Evolutionary conservation across 1,140 invertebrate genomes (phyloP), one percentile per base, ranked within the genome.

Genomic region (Melipona quadrifasciata): DNA sequence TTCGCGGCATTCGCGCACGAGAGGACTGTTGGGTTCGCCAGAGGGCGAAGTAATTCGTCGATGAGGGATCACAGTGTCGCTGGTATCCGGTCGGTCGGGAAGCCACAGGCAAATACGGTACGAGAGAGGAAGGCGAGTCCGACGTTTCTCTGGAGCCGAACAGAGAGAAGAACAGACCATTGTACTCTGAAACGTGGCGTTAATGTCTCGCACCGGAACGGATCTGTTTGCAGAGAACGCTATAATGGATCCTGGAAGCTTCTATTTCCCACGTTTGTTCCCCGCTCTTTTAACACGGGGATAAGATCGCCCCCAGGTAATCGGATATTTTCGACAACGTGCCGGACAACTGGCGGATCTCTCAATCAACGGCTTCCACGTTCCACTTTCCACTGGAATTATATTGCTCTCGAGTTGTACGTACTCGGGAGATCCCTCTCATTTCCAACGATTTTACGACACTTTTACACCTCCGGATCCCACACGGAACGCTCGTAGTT

Each of bases 251-350:
- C 64, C 27, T 34, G 61, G 51, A 72, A 58, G 39, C 82, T 89
- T 51, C 53, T 79, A 64, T 88, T 85, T 53, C 77, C 17, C 39
- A 16, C 65, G 17, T 77, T 77, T 53, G 16, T 67, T 73, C 70
- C 39, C 51, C 55, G n/a, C 55, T 77, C 64, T 78, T 47, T 80
- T 83, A 81, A 77, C 64, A 47, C 64, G 57, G 24, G 53, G n/a
- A 70, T 71, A 75, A 80, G 73, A 79, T 47, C 8, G 57, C 61
- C 51, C 8, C 31, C 31, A 31, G 21, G 57, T 74, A 88, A 88
- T 89, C 75, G 68, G 72, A 86, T 89, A 89, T 87, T 74, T 72
- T 77, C 74, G 78, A 85, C 57, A 34, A 84, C n/a, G 47, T 31
- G 24, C 51, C 8, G 34, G 27, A n/a, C 39, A 10, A 51, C n/a